Percentiles rank a stretch among this genome's conserved stretches.
Evolutionary conservation across 2,888 invertebrate genomes (phyloP).

Genomic region (Drosophila cognata): DNA sequence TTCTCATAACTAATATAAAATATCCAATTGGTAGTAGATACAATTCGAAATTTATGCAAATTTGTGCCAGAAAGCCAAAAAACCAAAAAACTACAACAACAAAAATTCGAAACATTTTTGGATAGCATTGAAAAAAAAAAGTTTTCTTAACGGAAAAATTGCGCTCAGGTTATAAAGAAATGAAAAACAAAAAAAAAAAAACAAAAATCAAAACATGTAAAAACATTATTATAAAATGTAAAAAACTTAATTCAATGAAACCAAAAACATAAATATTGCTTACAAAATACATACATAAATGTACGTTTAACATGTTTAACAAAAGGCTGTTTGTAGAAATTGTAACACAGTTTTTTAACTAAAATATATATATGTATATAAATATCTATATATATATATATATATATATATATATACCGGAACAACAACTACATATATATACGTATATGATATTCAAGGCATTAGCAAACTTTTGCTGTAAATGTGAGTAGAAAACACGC

Average conservation of each 20-base stretch:
- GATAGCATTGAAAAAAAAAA: constrained; percentile 31
- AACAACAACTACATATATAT: constrained; percentile 23
- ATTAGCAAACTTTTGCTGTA: constrained; percentile 47
- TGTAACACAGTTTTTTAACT: constrained; percentile 75
- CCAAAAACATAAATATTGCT: constrained; percentile 28
- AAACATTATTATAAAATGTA: constrained; percentile 39
- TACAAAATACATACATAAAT: constrained; percentile 45
- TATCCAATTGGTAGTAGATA: constrained; percentile 17
- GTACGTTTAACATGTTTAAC: constrained; percentile 81
- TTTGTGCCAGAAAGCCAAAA: constrained; percentile 45
- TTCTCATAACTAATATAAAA: constrained; percentile 22
- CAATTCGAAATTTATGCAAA: not conserved
- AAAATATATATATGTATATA: not conserved
- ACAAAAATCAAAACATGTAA: constrained; percentile 32
- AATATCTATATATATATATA: not conserved
- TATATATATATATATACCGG: constrained; percentile 12
- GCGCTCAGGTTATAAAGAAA: constrained; percentile 80
- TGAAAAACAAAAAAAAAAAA: constrained; percentile 22
- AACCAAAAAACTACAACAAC: not conserved
- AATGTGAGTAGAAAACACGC: constrained; percentile 51
- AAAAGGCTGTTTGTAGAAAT: constrained; percentile 84
- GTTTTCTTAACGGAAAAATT: constrained; percentile 65
- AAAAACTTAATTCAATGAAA: constrained; percentile 22
- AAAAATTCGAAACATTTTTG: constrained; percentile 25
- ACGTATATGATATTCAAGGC: constrained; percentile 20